Conservation (phyloP, 2,888 invertebrate species). For the Coleophora deauratella region DNA sequence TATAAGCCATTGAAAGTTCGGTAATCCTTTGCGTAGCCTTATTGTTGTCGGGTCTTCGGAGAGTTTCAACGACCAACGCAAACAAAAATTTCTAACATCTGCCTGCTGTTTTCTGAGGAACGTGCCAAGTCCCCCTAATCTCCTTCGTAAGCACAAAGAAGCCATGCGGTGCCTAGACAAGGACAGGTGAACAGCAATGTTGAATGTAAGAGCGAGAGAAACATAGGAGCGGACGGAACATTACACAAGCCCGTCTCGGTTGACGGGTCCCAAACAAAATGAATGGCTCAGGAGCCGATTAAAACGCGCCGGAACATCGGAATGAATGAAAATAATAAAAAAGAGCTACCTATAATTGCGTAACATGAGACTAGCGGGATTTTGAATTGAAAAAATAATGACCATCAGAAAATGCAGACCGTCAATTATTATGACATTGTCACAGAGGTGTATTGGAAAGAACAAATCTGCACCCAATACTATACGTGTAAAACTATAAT, state of each 20-base stretch:
- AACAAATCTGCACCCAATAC: too few relatives aligned
- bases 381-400: conserved; percentile 24
- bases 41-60: conserved; percentile 42
- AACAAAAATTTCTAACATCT: conserved; percentile 55
- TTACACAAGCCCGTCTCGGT: conserved; percentile 63
- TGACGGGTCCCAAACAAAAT: conserved; percentile 67
- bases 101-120: conserved; percentile 70
- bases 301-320: conserved; percentile 57
- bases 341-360: conserved; percentile 51
- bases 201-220: conserved; percentile 29
- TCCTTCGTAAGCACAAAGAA: conserved; percentile 54
- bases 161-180: conserved; percentile 40
- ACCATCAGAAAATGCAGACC: conserved; percentile 18
- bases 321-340: conserved; percentile 62
- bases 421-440: too few relatives aligned
- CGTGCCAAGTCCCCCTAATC: conserved; percentile 67
- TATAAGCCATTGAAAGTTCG: conserved; percentile 29
- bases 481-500: too few relatives aligned
- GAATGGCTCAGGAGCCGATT: conserved; percentile 61
- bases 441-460: too few relatives aligned
- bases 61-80: conserved; percentile 43
- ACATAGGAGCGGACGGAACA: conserved; percentile 42
- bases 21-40: conserved; percentile 27
- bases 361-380: conserved; percentile 48
- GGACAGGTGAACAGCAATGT: conserved; percentile 23